A percentile compares a stretch with the other conserved stretches of the same genome.
These are phyloP conservation scores for Eledone cirrhosa DNA, from an alignment of 2,888 invertebrate species.

Conservation along the genomic window DNA sequence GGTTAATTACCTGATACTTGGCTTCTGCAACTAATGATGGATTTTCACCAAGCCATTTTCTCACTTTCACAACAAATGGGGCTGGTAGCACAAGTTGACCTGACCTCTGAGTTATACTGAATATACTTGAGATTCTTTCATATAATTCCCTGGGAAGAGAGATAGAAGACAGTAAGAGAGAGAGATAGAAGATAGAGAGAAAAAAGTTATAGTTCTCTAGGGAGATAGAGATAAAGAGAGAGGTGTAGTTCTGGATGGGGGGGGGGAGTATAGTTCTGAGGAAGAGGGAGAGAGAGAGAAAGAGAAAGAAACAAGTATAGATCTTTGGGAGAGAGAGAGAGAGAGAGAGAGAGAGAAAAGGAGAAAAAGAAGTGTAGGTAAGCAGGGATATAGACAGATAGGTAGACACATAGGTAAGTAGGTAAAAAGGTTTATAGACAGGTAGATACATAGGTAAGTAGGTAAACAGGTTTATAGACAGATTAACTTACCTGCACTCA, in stretches of 20 bases:
- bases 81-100: slow-evolving; percentile 46
- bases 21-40: slow-evolving; percentile 48
- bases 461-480: background rate
- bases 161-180: background rate
- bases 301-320: too few species aligned
- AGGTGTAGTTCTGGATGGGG: background rate
- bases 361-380: too few species aligned
- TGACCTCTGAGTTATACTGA: slow-evolving; percentile 41
- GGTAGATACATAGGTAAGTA: background rate
- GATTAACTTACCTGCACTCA: slow-evolving; percentile 4
- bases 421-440: too few species aligned
- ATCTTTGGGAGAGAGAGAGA: too few species aligned
- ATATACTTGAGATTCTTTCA: slow-evolving; percentile 45
- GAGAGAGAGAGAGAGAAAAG: too few species aligned
- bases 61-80: slow-evolving; percentile 52
- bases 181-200: background rate
- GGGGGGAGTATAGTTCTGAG: too few species aligned
- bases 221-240: background rate
- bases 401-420: too few species aligned
- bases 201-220: background rate
- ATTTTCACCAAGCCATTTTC: slow-evolving; percentile 53
- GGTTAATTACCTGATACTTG: slow-evolving; percentile 49
- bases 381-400: too few species aligned
- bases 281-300: too few species aligned
- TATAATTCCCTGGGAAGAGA: slow-evolving; percentile 44